Evolutionary conservation across 2,113 vertebrate genomes (phyloP).

Genomic region (Erythrolamprus reginae): DNA sequence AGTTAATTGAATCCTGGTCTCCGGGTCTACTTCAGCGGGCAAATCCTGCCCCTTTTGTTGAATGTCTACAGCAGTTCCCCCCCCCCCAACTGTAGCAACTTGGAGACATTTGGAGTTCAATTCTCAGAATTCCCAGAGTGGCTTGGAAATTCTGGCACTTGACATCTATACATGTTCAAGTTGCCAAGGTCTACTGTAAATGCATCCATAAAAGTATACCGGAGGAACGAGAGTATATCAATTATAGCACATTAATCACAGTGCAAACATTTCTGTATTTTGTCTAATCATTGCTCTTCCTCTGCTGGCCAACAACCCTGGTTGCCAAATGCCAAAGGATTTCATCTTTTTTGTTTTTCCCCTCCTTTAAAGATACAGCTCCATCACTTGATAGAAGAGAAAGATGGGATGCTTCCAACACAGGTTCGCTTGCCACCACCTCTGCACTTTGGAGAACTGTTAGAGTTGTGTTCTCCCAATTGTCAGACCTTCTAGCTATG

Average conservation of each 20-base stretch:
- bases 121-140: background rate
- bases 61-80: background rate
- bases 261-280: background rate
- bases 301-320: background rate
- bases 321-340: background rate
- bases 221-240: background rate
- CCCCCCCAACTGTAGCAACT: background rate
- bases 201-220: background rate
- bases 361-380: background rate
- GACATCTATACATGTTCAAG: background rate
- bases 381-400: background rate
- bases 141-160: background rate
- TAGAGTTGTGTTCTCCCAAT: background rate
- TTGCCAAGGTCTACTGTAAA: background rate
- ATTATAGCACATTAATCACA: background rate
- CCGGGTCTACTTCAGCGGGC: too few species aligned
- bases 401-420: background rate
- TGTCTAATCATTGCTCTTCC: background rate
- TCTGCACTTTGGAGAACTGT: background rate
- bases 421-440: background rate
- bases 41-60: background rate
- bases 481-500: background rate
- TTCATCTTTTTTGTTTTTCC: background rate
- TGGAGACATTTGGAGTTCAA: background rate
- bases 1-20: too few species aligned